These are phyloP conservation scores for Temnothorax curvispinosus DNA, from an alignment of 1,140 invertebrate species.

Conservation along the genomic window DNA sequence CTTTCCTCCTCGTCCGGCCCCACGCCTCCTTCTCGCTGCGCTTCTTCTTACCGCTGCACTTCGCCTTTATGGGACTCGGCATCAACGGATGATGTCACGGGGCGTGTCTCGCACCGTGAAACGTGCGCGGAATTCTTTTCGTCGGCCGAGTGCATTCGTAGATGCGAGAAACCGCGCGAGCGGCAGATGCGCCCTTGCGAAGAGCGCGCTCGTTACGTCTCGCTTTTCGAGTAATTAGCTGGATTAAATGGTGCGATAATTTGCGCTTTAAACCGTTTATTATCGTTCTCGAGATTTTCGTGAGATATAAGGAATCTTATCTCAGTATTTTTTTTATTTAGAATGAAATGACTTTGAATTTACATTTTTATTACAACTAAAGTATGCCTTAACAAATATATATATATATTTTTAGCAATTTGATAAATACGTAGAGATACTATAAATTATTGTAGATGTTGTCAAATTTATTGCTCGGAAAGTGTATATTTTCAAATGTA, in stretches of 20 bases:
- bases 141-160: constrained; percentile 43
- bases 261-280: neutral
- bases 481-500: neutral
- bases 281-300: neutral
- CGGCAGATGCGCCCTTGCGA: neutral
- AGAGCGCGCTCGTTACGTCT: no score
- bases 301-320: neutral
- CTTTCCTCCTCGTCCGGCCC: neutral
- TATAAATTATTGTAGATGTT: neutral
- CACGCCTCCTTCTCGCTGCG: neutral
- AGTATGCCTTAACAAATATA: neutral
- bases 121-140: constrained; percentile 68
- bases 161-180: constrained; percentile 30
- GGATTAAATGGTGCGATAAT: neutral
- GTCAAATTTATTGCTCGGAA: neutral
- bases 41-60: constrained; percentile 41
- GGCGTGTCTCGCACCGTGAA: constrained; percentile 69
- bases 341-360: neutral
- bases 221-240: constrained; percentile 36
- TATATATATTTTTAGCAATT: neutral
- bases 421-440: neutral
- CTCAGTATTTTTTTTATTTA: neutral
- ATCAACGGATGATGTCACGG: constrained; percentile 71
- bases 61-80: constrained; percentile 59
- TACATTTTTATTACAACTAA: neutral